Evolutionary conservation across 2,113 vertebrate species (phyloP).

Genomic region (Cairina moschata): DNA sequence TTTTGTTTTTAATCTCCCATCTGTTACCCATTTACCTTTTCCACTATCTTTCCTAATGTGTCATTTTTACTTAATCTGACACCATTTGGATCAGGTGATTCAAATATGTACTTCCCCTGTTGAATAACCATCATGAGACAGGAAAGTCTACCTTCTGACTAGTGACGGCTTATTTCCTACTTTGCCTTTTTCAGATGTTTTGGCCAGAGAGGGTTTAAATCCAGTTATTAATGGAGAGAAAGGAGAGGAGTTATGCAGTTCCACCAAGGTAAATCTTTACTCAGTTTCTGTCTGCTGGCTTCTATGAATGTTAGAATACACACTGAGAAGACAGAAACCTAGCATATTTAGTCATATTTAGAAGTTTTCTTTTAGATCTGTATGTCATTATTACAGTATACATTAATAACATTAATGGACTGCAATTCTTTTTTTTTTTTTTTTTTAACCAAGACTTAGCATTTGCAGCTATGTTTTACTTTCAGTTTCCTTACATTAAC

Average conservation of each 20-base stretch:
- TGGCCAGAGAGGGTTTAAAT: background rate
- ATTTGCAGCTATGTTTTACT: background rate
- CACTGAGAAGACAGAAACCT: background rate
- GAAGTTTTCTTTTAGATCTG: background rate
- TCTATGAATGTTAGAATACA: background rate
- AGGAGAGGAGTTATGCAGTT: background rate
- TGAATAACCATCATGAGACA: background rate
- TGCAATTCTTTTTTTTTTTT: background rate
- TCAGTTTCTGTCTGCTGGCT: background rate
- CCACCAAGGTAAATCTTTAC: background rate
- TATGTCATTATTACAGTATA: background rate
- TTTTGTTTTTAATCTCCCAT: background rate
- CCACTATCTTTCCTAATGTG: fast-evolving
- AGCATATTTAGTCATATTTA: background rate
- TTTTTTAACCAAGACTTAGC: background rate
- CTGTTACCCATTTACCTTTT: background rate
- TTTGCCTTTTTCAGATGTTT: background rate
- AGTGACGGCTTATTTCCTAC: background rate
- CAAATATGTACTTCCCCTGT: background rate
- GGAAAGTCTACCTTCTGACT: background rate
- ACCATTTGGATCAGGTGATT: background rate
- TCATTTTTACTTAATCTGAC: background rate
- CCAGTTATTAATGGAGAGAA: background rate
- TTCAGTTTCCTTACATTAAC: background rate
- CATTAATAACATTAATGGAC: background rate